phyloP scores from a whole-genome alignment of 2,888 invertebrate species.

The Drosophila anomalata region DNA sequence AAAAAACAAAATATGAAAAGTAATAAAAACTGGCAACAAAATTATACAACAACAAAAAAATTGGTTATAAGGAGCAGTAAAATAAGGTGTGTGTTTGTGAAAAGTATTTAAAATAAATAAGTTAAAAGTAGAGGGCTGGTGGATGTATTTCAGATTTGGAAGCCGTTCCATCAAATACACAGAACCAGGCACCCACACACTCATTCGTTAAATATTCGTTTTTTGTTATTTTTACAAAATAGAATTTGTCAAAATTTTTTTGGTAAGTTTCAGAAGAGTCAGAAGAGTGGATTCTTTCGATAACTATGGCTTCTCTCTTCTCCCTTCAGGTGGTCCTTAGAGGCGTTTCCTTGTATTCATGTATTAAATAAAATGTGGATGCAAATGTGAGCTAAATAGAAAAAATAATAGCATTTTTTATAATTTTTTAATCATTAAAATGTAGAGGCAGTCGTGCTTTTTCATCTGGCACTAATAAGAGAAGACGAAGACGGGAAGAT shows the following conservation, averaged over 20 bases:
- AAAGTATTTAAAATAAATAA: not conserved
- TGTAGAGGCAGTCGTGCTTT: conserved; percentile 48
- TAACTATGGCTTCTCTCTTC: not conserved
- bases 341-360: conserved; percentile 1
- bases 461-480: conserved; percentile 34
- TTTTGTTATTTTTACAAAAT: not conserved
- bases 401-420: not conserved
- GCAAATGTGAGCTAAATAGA: conserved; percentile 19
- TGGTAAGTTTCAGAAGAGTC: not conserved
- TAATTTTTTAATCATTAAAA: not conserved
- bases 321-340: not conserved
- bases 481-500: not conserved
- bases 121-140: not conserved
- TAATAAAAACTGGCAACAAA: conserved; percentile 13
- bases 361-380: conserved; percentile 17
- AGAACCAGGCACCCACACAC: not conserved
- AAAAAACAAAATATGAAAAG: not conserved
- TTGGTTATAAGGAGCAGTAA: conserved; percentile 2
- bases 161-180: not conserved
- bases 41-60: conserved; percentile 1
- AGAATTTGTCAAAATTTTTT: not conserved
- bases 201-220: not conserved
- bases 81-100: conserved; percentile 1
- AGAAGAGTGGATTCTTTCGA: not conserved
- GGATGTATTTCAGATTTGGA: not conserved